These are phyloP conservation scores for Oreochromis mossambicus DNA, from an alignment of 2,797 vertebrate genomes.

Conservation along the genomic window DNA sequence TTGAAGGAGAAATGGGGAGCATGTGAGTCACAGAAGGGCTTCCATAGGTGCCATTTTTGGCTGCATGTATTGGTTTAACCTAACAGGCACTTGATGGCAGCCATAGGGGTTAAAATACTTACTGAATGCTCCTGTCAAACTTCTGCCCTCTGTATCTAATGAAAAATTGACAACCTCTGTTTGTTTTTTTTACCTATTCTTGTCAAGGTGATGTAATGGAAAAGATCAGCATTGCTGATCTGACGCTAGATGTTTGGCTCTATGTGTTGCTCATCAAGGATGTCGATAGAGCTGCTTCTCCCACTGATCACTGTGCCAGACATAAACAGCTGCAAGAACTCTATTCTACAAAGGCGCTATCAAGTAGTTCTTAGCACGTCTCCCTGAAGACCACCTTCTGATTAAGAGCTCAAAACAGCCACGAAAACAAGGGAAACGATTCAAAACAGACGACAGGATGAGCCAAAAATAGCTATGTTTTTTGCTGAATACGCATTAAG, in stretches of 20 bases:
- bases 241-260: conserved; percentile 21
- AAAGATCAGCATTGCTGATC: neutral
- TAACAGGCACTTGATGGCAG: neutral
- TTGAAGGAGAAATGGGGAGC: neutral
- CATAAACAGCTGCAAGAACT: conserved; percentile 43
- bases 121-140: conserved; percentile 2
- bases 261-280: conserved; percentile 28
- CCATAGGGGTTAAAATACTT: neutral
- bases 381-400: conserved; percentile 31
- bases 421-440: neutral
- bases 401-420: conserved; percentile 14
- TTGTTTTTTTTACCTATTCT: neutral
- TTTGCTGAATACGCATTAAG: neutral
- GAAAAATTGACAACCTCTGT: neutral
- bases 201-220: neutral
- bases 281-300: neutral
- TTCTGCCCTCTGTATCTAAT: neutral
- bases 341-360: conserved; percentile 35
- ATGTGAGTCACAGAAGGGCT: neutral
- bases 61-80: neutral
- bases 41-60: neutral
- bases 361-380: conserved; percentile 7
- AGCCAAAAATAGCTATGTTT: neutral
- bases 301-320: conserved; percentile 24
- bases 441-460: neutral